Evolutionary conservation across 2,113 vertebrate species (phyloP).

Genomic region (Apteryx mantelli): DNA sequence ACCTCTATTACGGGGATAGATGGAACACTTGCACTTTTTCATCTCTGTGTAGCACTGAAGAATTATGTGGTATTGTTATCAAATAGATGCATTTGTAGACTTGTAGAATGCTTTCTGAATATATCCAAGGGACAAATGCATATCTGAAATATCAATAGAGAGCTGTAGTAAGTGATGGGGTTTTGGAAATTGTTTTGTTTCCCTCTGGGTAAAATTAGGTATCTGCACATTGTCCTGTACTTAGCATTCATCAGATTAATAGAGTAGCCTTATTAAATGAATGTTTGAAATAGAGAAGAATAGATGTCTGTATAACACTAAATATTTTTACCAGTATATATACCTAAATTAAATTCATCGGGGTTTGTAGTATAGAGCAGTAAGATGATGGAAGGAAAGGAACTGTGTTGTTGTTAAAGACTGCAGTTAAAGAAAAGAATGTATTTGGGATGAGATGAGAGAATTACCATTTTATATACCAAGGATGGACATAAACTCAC

Average conservation of each 20-base stretch:
- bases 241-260: constrained; percentile 74
- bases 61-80: constrained; percentile 73
- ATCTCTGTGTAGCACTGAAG: constrained; percentile 59
- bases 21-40: constrained; percentile 63
- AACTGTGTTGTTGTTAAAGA: neutral
- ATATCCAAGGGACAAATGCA: constrained; percentile 77
- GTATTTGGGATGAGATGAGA: neutral
- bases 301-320: constrained; percentile 22
- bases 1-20: constrained; percentile 76
- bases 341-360: constrained; percentile 55
- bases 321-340: constrained; percentile 26
- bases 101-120: constrained; percentile 64
- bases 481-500: neutral
- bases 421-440: neutral
- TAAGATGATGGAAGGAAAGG: neutral
- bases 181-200: constrained; percentile 73
- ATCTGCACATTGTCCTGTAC: constrained; percentile 38
- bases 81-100: constrained; percentile 73
- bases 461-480: neutral
- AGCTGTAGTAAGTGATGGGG: constrained; percentile 73
- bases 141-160: constrained; percentile 76
- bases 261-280: constrained; percentile 69
- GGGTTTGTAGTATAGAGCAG: neutral
- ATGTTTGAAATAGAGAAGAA: constrained; percentile 61
- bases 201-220: constrained; percentile 74